Evolutionary conservation across 2,888 invertebrate genomes (phyloP).

Genomic region (Heliconius cydno): DNA sequence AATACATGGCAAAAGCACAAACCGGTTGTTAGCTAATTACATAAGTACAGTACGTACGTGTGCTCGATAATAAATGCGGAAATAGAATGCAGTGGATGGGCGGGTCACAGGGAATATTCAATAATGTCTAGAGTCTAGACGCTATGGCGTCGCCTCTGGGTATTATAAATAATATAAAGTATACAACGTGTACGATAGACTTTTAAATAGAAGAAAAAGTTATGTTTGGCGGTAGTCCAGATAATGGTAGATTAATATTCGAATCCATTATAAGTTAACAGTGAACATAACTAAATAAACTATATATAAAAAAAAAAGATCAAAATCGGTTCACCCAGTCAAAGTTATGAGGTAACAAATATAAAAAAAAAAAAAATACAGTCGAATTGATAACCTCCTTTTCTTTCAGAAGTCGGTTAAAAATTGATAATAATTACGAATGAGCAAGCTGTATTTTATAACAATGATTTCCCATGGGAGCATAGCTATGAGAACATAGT

Average conservation of each 20-base stretch:
- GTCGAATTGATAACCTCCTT: too few species aligned
- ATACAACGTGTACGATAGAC: conserved; percentile 55
- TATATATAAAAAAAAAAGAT: background rate
- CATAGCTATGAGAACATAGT: conserved; percentile 21
- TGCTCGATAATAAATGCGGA: conserved; percentile 48
- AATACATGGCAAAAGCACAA: conserved; percentile 29
- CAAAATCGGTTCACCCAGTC: too few species aligned
- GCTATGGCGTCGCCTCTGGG: conserved; percentile 63
- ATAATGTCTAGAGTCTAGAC: conserved; percentile 68
- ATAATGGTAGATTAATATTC: conserved; percentile 38
- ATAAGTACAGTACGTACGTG: conserved; percentile 39
- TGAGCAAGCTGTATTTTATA: conserved; percentile 11
- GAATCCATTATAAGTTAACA: conserved; percentile 9
- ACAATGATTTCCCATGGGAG: conserved; percentile 38
- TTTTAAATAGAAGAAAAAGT: conserved; percentile 45
- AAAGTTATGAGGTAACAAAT: too few species aligned
- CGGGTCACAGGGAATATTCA: conserved; percentile 57
- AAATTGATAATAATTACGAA: background rate
- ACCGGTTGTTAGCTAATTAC: conserved; percentile 41
- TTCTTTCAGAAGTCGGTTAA: background rate
- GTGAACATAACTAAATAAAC: background rate
- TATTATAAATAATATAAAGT: conserved; percentile 63
- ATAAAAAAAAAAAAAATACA: too few species aligned
- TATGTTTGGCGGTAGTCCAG: conserved; percentile 59
- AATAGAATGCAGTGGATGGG: conserved; percentile 46